Base-by-base conservation (phyloP, 1,140 invertebrate species). In the Atta colombica region DNA sequence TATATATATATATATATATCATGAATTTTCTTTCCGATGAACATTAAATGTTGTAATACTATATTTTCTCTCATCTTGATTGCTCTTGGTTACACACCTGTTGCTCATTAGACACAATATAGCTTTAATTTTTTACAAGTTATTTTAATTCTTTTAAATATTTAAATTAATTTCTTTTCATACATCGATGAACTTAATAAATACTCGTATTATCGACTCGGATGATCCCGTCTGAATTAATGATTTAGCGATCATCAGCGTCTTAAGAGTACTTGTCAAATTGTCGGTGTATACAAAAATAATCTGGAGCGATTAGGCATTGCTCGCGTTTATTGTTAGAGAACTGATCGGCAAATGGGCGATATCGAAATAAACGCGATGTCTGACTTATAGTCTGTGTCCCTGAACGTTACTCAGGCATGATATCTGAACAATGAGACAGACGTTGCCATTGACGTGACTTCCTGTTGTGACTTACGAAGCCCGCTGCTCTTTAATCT, bases 391-490 rank as follows among this genome's bases (percentile, higher is more conserved):
- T 28, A 63, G 45, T n/a, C 35, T 74, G 82, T 74, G 82, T 39
- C 72, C 65, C 87, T 86, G 87, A 90, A 89, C 80, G 81, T 53
- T 81, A 80, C 85, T 92, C 87, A 77, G 80, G 55, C 89, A 78
- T 88, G 89, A 81, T 87, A 55, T 71, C 81, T 78, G 87, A 87
- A 91, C 88, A 92, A 91, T 91, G 69, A 85, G 45, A 74, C 49
- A 81, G 49, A 84, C 88, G 81, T 91, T 85, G 85, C 87, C 81
- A 77, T 85, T 78, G 86, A 88, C 72, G 72, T 85, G 87, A 87
- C 90, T 88, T 91, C 82, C 81, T 82, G 88, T 86, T 90, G 51
- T 77, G 74, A 77, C 45, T 84, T 65, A 45, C 49, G 49, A 49
- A 66, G 80, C 82, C 61, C 65, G 69, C 55, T 88, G 80, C 87